Percentiles rank a stretch among this genome's conserved stretches.
Conservation (phyloP, 2,113 vertebrate species). For the Lamprotornis superbus region DNA sequence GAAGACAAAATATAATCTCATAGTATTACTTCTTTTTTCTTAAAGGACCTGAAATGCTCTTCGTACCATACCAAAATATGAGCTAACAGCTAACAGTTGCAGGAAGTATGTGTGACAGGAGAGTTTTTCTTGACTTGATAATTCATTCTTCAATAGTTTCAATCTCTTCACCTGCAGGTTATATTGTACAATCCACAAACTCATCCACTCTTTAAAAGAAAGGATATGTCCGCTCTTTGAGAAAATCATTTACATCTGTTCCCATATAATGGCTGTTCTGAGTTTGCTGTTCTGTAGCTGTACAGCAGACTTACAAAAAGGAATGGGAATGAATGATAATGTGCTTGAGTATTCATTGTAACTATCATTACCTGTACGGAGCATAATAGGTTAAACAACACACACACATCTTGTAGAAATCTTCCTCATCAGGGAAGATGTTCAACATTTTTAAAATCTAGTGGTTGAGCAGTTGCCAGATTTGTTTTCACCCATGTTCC, state of each 20-base stretch:
- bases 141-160: not conserved
- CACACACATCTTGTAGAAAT: not conserved
- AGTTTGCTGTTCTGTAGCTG: not conserved
- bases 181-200: not conserved
- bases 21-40: not conserved
- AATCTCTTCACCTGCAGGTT: not conserved
- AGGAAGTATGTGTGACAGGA: not conserved
- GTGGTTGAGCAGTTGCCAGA: not conserved
- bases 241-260: not conserved
- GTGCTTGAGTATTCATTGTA: not conserved
- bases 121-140: not conserved
- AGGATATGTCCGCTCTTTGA: not conserved
- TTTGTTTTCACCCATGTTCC: not conserved
- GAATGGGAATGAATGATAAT: not conserved
- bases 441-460: not conserved
- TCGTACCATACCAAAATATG: not conserved
- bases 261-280: not conserved
- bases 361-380: not conserved
- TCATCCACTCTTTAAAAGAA: not conserved
- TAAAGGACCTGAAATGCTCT: not conserved
- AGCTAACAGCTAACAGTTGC: not conserved
- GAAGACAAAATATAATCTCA: not conserved
- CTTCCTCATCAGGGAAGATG: rapidly evolving
- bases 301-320: not conserved
- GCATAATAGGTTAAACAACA: not conserved